Evolutionary conservation across 2,888 invertebrate genomes (phyloP), one percentile per base, ranked within the genome.

Genomic region (Xanthorhoe spadicearia): DNA sequence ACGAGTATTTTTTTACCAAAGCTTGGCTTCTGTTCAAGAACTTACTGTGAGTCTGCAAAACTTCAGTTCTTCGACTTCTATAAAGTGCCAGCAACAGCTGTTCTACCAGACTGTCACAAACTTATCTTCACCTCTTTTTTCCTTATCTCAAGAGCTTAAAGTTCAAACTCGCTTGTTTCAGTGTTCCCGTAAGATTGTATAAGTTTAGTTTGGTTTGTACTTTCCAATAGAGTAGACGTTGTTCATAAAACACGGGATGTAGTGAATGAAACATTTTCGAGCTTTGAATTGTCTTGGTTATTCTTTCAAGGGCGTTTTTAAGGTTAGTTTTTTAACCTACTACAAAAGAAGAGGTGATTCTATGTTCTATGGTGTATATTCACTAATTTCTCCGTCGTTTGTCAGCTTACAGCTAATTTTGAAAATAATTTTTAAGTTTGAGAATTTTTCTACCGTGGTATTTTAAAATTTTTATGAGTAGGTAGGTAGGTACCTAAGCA

Each of bases 81-180:
- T 82, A 83, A 86, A 89, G 84, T 84, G 84, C 79, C 83, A 78
- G 88, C 80, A 90, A 90, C 90, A 90, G 88, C 88, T 90, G 90
- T 88, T 89, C 87, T 89, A 86, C 88, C 83, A 85, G 85, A 85
- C 80, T 75, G 73, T 55, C 66, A 67, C 82, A 76, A 85, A 82
- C 73, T 79, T 80, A 60, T 15, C 63, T 63, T 5, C 69, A 32
- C 46, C 35, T 2, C 8, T 7, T 32, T 7, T 13, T 50, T 69
- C 73, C 69, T 74, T 84, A 79, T 68, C 0, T 2, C 18, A 17
- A 0, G 15, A 8, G 17, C 0, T 15, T 75, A 82, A 49, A 72
- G 80, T 71, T 49, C 35, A 62, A 55, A 77, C 73, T 79, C 15
- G 63, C 43, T 61, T 71, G 69, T 50, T 61, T 1, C 0, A 5